A percentile compares a stretch with the other conserved stretches of the same genome.
Evolutionary conservation across 1,140 invertebrate species (phyloP).

Genomic region (Drosophila kurseongensis): DNA sequence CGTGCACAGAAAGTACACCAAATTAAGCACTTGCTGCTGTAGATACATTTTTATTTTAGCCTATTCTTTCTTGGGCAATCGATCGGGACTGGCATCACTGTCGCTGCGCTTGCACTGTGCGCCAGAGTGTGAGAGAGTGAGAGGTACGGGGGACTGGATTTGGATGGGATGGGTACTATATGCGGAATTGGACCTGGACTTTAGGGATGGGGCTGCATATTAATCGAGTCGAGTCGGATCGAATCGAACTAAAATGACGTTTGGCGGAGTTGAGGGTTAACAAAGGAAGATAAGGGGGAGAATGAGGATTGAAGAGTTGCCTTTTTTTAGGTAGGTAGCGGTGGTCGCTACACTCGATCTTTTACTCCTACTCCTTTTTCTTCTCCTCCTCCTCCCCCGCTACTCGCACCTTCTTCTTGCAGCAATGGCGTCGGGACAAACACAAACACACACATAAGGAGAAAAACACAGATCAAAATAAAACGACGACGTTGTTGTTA

Average conservation of each 20-base stretch:
- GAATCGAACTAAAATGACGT: conserved; percentile 71
- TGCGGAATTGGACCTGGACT: conserved; percentile 12
- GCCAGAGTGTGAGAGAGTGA: conserved; percentile 20
- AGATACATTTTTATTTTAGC: too few species aligned
- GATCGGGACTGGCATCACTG: background rate
- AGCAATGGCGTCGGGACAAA: conserved; percentile 71
- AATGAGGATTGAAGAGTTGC: conserved; percentile 41
- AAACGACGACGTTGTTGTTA: conserved; percentile 63
- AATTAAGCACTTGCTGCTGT: too few species aligned
- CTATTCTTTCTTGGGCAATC: background rate
- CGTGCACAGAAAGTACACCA: too few species aligned
- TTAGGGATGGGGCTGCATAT: conserved; percentile 60
- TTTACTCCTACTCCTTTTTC: conserved; percentile 7
- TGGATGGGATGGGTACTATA: conserved; percentile 9
- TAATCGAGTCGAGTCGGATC: conserved; percentile 71
- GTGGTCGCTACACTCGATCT: conserved; percentile 29
- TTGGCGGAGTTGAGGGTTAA: conserved; percentile 32
- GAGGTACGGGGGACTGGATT: conserved; percentile 31
- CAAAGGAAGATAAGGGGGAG: conserved; percentile 1
- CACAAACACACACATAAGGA: conserved; percentile 20
- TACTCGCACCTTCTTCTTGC: conserved; percentile 1
- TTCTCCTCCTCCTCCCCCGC: conserved; percentile 9
- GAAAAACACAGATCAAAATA: conserved; percentile 47
- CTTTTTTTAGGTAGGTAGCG: conserved; percentile 49
- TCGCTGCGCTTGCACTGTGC: conserved; percentile 7